These are phyloP conservation scores for Apodemia hepburni DNA, from an alignment of 2,888 invertebrate species.

Conservation along the genomic window DNA sequence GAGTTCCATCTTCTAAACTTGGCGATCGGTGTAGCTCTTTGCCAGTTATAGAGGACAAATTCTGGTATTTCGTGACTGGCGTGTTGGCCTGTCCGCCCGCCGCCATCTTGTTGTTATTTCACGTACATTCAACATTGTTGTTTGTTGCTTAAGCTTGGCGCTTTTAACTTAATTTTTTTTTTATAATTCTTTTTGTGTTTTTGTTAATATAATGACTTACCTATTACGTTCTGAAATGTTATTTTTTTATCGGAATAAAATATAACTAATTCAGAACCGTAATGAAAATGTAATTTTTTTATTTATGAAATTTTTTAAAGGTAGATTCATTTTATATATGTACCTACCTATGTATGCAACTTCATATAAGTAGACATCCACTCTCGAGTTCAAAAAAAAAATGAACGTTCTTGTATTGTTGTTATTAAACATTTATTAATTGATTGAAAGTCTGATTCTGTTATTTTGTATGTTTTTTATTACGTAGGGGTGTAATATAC, in stretches of 20 bases:
- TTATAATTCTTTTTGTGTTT: neutral
- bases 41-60: conserved; percentile 11
- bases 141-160: neutral
- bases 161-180: neutral
- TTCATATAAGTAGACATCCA: no score
- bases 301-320: no score
- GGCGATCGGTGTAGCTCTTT: conserved; percentile 2
- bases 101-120: conserved; percentile 28
- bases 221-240: neutral
- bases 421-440: no score
- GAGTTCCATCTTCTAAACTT: conserved; percentile 11
- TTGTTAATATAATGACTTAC: neutral
- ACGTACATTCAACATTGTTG: neutral
- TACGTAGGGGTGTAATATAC: no score
- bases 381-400: no score
- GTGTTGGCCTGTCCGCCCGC: conserved; percentile 11
- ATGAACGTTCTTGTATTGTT: no score
- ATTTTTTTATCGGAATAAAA: neutral
- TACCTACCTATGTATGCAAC: no score
- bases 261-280: neutral
- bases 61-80: conserved; percentile 2
- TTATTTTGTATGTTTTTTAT: no score
- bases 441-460: no score
- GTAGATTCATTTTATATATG: no score
- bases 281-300: neutral